These are phyloP conservation scores for Phortica okadai DNA, from an alignment of 2,888 invertebrate genomes.

Conservation along the genomic window DNA sequence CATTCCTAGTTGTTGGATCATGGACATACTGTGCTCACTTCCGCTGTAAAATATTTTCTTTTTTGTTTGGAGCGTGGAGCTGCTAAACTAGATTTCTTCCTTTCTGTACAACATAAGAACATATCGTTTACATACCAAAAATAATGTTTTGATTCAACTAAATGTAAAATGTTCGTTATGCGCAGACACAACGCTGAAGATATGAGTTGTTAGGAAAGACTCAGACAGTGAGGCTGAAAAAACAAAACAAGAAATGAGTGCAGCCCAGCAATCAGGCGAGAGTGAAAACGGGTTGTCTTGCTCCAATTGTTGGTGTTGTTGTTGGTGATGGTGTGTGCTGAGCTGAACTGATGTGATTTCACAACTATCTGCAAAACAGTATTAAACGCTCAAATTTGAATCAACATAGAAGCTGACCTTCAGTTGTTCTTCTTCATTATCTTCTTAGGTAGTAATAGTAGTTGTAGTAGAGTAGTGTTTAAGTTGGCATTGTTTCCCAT, in stretches of 20 bases:
- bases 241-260: not conserved
- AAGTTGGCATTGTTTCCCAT: conserved; percentile 70
- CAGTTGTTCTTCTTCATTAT: conserved; percentile 34
- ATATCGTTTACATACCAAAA: not conserved
- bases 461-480: conserved; percentile 52
- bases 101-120: not conserved
- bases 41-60: not conserved
- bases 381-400: conserved; percentile 53
- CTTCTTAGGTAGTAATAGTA: conserved; percentile 38
- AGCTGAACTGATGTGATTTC: not conserved
- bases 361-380: conserved; percentile 57
- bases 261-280: not conserved
- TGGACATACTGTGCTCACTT: conserved; percentile 17
- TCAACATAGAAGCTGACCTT: conserved; percentile 58
- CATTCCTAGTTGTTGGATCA: not conserved
- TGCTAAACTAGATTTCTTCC: not conserved
- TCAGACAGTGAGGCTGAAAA: not conserved
- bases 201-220: not conserved
- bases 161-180: too few relatives aligned
- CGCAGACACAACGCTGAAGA: too few relatives aligned
- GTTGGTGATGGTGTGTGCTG: not conserved
- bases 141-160: too few relatives aligned
- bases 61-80: not conserved
- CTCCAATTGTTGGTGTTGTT: not conserved
- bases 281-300: too few relatives aligned